Evolutionary conservation across 1,140 invertebrate species (phyloP).

Genomic region (Drosophila dunni): DNA sequence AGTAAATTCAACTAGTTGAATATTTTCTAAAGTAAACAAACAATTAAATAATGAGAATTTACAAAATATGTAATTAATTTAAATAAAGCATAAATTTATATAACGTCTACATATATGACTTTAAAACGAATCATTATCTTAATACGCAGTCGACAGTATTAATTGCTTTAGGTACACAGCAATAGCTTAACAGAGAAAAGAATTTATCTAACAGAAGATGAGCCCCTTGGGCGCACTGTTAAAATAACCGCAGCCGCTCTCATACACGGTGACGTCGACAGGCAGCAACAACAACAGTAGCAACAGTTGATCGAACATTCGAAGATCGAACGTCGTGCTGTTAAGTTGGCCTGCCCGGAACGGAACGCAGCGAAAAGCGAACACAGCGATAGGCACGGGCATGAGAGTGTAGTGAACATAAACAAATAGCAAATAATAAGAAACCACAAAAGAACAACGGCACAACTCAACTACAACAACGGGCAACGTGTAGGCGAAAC

Average conservation of each 20-base stretch:
- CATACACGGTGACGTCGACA: slow-evolving; percentile 39
- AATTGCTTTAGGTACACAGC: background rate
- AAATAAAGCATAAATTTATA: too few relatives aligned
- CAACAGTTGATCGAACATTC: slow-evolving; percentile 62
- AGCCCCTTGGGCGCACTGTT: slow-evolving; percentile 18
- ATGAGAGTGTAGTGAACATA: slow-evolving; percentile 51
- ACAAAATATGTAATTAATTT: too few relatives aligned
- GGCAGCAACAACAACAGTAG: slow-evolving; percentile 52
- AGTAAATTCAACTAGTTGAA: too few relatives aligned
- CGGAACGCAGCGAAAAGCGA: slow-evolving; percentile 53
- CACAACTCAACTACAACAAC: slow-evolving; percentile 1
- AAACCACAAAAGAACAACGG: slow-evolving; percentile 59
- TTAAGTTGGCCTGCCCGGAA: slow-evolving; percentile 68
- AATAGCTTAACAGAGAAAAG: background rate
- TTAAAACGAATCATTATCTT: too few relatives aligned
- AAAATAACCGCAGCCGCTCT: slow-evolving; percentile 39
- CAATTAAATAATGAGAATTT: too few relatives aligned
- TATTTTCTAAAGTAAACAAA: too few relatives aligned
- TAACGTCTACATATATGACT: too few relatives aligned
- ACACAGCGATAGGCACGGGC: slow-evolving; percentile 43
- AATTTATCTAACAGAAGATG: background rate
- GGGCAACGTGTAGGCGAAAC: slow-evolving; percentile 46
- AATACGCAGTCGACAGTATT: too few relatives aligned
- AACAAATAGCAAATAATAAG: slow-evolving; percentile 71
- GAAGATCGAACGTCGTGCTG: slow-evolving; percentile 74